These are phyloP conservation scores for Eudasyphora cyanicolor DNA, from an alignment of 2,888 invertebrate species.

Conservation along the genomic window DNA sequence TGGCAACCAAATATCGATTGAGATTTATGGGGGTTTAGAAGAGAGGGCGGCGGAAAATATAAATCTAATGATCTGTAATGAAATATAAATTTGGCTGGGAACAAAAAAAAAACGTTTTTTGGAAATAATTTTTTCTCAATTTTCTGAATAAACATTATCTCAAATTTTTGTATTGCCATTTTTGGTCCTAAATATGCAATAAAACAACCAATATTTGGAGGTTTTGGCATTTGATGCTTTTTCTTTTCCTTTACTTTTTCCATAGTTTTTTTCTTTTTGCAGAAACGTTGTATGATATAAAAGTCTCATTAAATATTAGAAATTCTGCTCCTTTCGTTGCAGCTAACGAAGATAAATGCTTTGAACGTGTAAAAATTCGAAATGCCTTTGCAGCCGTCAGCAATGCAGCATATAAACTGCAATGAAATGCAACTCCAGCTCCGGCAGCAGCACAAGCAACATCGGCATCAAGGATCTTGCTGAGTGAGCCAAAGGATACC, in stretches of 20 bases:
- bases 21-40: constrained; percentile 47
- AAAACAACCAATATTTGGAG: too few species aligned
- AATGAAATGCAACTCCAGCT: background rate
- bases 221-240: too few species aligned
- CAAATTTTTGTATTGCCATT: too few species aligned
- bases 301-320: background rate
- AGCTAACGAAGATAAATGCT: constrained; percentile 64
- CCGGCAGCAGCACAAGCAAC: background rate
- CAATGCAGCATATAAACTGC: background rate
- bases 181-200: too few species aligned
- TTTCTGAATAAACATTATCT: too few species aligned
- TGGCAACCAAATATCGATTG: constrained; percentile 2
- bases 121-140: too few species aligned
- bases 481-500: background rate
- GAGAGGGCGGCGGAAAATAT: background rate
- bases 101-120: too few species aligned
- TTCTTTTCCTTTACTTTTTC: background rate
- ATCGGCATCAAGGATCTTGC: background rate
- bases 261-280: background rate
- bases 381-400: background rate
- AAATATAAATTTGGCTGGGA: background rate
- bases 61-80: background rate
- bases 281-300: background rate
- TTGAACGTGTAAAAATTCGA: constrained; percentile 55
- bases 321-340: constrained; percentile 14